Conservation (phyloP, 2,797 vertebrate genomes). For the Rhynchotus rufescens region DNA sequence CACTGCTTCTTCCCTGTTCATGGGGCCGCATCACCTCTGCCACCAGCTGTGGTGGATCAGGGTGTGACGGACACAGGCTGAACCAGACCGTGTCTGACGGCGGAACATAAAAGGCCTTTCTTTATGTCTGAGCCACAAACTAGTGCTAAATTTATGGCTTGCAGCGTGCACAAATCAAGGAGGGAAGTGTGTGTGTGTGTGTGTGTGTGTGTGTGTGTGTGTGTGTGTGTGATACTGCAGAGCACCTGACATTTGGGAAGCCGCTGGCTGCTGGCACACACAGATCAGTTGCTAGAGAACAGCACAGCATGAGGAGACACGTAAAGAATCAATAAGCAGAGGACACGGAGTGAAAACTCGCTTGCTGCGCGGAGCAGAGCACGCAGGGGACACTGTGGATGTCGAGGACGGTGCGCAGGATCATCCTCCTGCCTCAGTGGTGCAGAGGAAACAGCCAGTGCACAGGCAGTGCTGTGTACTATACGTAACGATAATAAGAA, state of each 20-base stretch:
- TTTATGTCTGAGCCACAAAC: background rate
- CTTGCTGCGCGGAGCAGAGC: background rate
- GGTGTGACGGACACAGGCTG: background rate
- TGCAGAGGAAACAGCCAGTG: background rate
- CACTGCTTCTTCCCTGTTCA: background rate
- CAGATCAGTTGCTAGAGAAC: background rate
- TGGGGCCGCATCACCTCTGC: background rate
- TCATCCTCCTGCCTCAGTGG: background rate
- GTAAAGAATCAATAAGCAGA: background rate
- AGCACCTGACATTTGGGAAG: background rate
- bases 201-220: no score
- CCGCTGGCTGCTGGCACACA: background rate
- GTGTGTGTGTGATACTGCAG: background rate
- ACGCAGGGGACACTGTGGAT: accelerated
- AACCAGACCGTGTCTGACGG: background rate
- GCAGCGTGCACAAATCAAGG: background rate
- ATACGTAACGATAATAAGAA: background rate
- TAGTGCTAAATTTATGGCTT: background rate
- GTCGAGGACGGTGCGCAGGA: accelerated
- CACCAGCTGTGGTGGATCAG: background rate
- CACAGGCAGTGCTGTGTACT: background rate
- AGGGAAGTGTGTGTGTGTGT: background rate
- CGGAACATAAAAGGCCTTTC: background rate
- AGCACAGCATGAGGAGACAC: accelerated
- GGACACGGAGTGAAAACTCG: background rate